A percentile compares a stretch with the other conserved stretches of the same genome.
Conservation (phyloP, 2,113 vertebrate genomes). For the Channa argus region DNA sequence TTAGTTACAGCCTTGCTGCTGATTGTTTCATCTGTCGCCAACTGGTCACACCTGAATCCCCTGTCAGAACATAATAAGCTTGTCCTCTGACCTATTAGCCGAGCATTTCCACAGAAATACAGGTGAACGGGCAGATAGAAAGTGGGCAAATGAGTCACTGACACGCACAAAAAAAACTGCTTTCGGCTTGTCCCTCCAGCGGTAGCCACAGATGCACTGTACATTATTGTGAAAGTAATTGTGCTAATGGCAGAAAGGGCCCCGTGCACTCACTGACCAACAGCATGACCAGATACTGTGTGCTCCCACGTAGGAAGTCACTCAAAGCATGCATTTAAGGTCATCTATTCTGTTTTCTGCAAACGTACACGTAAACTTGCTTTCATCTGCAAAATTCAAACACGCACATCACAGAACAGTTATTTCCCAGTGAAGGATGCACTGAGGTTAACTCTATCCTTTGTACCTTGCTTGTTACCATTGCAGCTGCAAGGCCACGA, state of each 20-base stretch:
- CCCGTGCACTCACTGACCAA: not conserved
- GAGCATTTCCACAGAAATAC: conserved; percentile 9
- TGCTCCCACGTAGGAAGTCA: not conserved
- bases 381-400: conserved; percentile 41
- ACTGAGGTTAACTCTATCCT: conserved; percentile 52
- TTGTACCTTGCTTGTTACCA: conserved; percentile 56
- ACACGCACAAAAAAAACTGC: not conserved
- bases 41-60: conserved; percentile 19
- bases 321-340: not conserved
- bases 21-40: conserved; percentile 28
- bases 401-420: conserved; percentile 1
- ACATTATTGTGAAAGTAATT: not conserved
- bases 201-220: too few relatives aligned
- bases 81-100: conserved; percentile 11
- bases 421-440: conserved; percentile 15
- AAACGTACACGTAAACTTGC: conserved; percentile 19
- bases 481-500: conserved; percentile 63
- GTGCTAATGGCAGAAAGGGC: not conserved
- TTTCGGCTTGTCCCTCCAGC: too few relatives aligned
- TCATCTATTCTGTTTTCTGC: conserved; percentile 4
- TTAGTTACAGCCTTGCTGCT: conserved; percentile 32
- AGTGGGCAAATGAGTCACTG: not conserved
- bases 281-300: not conserved
- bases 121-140: not conserved
- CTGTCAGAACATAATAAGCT: conserved; percentile 18